phyloP scores from a whole-genome alignment of 2,888 invertebrate genomes.

The Craniophora ligustri region DNA sequence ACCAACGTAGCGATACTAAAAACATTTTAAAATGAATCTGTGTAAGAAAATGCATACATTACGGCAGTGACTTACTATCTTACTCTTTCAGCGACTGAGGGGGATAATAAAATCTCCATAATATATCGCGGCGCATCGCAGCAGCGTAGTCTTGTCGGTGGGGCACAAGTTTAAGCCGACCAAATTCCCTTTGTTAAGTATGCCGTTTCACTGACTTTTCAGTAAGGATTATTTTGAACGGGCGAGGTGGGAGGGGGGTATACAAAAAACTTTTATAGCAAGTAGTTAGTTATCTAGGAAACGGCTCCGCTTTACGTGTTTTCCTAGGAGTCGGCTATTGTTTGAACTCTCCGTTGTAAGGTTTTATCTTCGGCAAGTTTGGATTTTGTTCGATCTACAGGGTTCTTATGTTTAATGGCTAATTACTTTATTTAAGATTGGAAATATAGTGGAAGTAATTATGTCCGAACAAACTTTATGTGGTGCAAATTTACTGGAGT shows the following conservation, averaged over 20 bases:
- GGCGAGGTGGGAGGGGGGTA: conserved; percentile 8
- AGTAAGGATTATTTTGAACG: conserved; percentile 52
- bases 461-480: too few species aligned
- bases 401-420: too few species aligned
- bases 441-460: too few species aligned
- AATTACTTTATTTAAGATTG: too few species aligned
- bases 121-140: conserved; percentile 46
- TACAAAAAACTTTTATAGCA: conserved; percentile 50
- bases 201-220: conserved; percentile 56
- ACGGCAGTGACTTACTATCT: conserved; percentile 20
- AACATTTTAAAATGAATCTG: conserved; percentile 46
- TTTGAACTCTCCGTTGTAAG: conserved; percentile 25
- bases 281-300: conserved; percentile 50
- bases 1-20: conserved; percentile 46
- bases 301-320: conserved; percentile 43
- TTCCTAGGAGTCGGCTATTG: conserved; percentile 40
- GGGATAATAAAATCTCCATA: conserved; percentile 40
- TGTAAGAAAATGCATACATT: conserved; percentile 51
- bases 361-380: conserved; percentile 31
- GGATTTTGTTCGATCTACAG: conserved; percentile 6
- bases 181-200: conserved; percentile 57
- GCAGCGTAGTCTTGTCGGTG: conserved; percentile 39
- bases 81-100: conserved; percentile 7
- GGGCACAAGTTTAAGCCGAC: conserved; percentile 42
- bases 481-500: too few species aligned